phyloP scores from a whole-genome alignment of 1,140 invertebrate genomes.

The Alviniconcha marisindica region DNA sequence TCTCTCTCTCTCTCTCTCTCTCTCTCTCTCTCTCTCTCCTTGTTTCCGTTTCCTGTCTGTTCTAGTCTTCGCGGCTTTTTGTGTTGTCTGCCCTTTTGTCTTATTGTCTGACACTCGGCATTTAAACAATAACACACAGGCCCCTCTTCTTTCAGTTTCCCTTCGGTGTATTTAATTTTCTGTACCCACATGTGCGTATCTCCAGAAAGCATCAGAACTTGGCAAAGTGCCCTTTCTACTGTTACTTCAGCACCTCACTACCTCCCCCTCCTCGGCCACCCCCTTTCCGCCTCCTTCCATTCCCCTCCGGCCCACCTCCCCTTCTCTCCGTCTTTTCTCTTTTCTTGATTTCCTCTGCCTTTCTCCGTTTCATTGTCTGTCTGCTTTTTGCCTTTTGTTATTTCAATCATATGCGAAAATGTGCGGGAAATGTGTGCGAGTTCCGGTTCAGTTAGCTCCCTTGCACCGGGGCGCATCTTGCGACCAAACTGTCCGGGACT shows the following conservation, averaged over 20 bases:
- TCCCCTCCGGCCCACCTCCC: not conserved
- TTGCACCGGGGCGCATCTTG: no score
- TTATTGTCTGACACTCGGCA: not conserved
- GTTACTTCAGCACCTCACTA: no score
- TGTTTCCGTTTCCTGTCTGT: not conserved
- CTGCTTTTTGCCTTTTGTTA: not conserved
- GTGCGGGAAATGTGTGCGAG: constrained; percentile 3
- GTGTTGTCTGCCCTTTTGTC: not conserved
- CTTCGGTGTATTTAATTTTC: no score
- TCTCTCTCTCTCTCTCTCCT: not conserved
- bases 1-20: not conserved
- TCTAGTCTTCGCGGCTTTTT: not conserved
- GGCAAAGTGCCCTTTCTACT: no score
- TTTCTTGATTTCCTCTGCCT: not conserved
- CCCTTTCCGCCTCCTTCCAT: not conserved
- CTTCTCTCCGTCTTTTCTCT: not conserved
- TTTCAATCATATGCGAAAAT: not conserved
- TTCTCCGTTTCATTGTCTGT: not conserved
- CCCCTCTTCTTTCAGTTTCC: no score
- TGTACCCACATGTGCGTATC: no score
- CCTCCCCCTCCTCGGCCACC: not conserved
- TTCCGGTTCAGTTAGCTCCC: constrained; percentile 3
- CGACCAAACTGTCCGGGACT: no score
- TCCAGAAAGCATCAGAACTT: no score
- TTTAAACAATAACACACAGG: not conserved